phyloP scores from a whole-genome alignment of 2,797 vertebrate genomes.

The Ctenochaetus hawaiiensis region DNA sequence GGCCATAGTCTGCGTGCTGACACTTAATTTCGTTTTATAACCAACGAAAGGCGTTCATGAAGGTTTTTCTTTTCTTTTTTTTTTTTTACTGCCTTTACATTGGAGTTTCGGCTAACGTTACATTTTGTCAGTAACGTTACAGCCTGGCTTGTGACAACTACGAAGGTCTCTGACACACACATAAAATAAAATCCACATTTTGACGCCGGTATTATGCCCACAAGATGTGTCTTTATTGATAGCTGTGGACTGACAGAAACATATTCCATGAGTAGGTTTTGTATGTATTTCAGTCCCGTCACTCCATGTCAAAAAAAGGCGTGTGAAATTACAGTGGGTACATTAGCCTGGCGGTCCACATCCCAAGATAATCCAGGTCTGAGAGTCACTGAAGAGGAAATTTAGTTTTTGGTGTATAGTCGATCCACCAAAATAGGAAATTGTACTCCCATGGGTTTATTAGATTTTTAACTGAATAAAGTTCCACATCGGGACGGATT shows the following conservation, averaged over 20 bases:
- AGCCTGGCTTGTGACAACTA: conserved; percentile 12
- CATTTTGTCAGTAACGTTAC: background rate
- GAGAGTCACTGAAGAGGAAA: conserved; percentile 65
- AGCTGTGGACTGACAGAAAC: conserved; percentile 57
- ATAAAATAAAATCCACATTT: conserved; percentile 66
- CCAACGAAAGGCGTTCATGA: conserved; percentile 2
- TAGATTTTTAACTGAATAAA: conserved; percentile 63
- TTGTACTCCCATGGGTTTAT: conserved; percentile 77
- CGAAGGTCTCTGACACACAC: conserved; percentile 21
- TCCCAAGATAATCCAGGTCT: conserved; percentile 77
- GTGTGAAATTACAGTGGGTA: conserved; percentile 60
- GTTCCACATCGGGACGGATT: conserved; percentile 67
- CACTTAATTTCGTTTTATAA: background rate
- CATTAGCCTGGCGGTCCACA: conserved; percentile 67
- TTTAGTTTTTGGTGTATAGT: conserved; percentile 70
- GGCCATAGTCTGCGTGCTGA: background rate
- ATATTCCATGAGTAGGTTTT: conserved; percentile 71
- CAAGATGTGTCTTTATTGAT: conserved; percentile 69
- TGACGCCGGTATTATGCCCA: conserved; percentile 60
- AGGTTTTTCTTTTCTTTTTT: background rate
- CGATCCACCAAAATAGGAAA: conserved; percentile 75
- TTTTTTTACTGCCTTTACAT: background rate
- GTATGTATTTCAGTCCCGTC: conserved; percentile 56
- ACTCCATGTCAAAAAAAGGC: conserved; percentile 59
- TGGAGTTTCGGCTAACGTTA: background rate